Base-by-base conservation (phyloP, 2,113 vertebrate genomes). In the Mormoops blainvillei region DNA sequence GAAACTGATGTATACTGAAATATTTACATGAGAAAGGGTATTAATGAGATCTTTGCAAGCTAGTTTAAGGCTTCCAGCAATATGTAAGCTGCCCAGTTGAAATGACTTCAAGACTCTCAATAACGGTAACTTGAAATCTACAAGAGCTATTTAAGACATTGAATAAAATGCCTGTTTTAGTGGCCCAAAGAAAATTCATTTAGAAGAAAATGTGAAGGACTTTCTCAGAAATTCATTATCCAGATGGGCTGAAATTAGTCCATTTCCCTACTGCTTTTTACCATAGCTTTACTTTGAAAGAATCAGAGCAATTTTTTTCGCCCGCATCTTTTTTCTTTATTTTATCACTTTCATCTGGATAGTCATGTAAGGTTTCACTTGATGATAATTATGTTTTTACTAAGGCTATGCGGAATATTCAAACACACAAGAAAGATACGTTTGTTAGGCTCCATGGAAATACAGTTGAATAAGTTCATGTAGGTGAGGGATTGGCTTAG, bases 151-250 rank as follows among this genome's bases (percentile, higher is more conserved):
- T 68, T 74, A 87, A 84, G 76, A 81, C 52, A 50, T 52, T 58
- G 41, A 87, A 56, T 86, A 61, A 52, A 74, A 83, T 12, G 13
- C 71, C 36, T 94, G n/a, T 43, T 81, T 87, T 61, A 88, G 88
- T 41, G 54, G 20, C 24, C 24, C 41, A 61, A 26, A 33, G 77
- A 26, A 73, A 82, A 88, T 68, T 78, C n/a, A 70, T 14, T 65
- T 81, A 80, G 70, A 87, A 80, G 24, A 31, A 71, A 93, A 82
- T 8, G 5, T 19, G 33, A 82, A 52, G 4, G 0, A 36, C 45
- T 96, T 93, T 77, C n/a, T 77, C n/a, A 89, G 89, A 77, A 89
- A 89, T 38, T 31, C n/a, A 54, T 83, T n/a, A 50, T 15, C n/a
- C 71, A 76, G 43, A 58, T 12, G 19, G 19, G 74, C 24, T 68